Conservation (phyloP, 2,888 invertebrate genomes). For the Chalcis sispes region DNA sequence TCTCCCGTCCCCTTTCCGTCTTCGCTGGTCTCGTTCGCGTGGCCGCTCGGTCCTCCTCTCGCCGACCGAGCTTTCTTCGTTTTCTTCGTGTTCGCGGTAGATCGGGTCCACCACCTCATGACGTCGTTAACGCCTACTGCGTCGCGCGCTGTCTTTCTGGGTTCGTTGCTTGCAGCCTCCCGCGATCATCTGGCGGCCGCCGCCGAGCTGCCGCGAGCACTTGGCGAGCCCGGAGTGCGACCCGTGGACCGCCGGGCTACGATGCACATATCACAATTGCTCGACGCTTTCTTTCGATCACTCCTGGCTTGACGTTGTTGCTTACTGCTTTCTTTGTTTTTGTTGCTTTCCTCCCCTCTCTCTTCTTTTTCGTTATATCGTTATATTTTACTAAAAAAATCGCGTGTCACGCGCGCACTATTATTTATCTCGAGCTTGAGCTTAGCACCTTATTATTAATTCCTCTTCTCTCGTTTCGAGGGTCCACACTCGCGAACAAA, state of each 20-base stretch:
- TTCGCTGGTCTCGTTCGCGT: not conserved
- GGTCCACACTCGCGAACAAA: not conserved
- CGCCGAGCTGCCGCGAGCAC: not conserved
- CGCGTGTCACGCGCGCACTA: constrained; percentile 23
- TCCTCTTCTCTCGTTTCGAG: not conserved
- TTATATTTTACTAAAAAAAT: not conserved
- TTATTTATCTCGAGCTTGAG: not conserved
- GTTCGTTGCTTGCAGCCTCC: not conserved
- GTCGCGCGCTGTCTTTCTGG: not conserved
- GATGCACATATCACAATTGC: constrained; percentile 45
- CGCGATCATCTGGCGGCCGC: constrained; percentile 31
- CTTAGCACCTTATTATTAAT: too few relatives aligned
- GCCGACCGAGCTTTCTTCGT: not conserved
- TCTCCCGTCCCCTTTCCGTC: constrained; percentile 14
- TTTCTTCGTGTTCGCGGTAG: too few relatives aligned
- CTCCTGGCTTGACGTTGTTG: too few relatives aligned
- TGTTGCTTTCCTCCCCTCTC: not conserved
- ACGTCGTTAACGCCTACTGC: not conserved
- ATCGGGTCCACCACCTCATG: constrained; percentile 9
- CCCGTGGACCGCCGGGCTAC: constrained; percentile 20
- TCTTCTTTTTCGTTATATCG: not conserved
- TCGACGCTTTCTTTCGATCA: too few relatives aligned
- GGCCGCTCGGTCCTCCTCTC: constrained; percentile 3
- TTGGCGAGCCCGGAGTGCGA: not conserved
- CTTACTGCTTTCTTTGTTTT: too few relatives aligned